A percentile compares a stretch with the other conserved stretches of the same genome.
Evolutionary conservation across 2,797 vertebrate genomes (phyloP).

Genomic region (Dryobates pubescens): DNA sequence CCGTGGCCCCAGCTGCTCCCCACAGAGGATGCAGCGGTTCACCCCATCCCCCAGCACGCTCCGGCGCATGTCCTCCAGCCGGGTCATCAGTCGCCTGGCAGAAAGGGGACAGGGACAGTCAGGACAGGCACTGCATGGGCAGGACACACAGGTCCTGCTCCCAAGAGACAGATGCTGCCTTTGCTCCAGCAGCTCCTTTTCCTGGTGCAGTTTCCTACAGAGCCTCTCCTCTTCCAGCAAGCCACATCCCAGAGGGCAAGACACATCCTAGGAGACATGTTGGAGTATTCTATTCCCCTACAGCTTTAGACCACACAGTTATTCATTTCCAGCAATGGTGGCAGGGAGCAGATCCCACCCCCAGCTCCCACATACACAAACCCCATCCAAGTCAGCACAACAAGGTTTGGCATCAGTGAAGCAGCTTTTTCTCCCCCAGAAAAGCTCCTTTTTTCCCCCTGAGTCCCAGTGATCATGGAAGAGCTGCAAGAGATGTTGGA

Average conservation of each 20-base stretch:
- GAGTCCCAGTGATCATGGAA: accelerated
- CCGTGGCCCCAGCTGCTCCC: slow-evolving; percentile 83
- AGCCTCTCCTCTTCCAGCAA: background rate
- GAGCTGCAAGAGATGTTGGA: background rate
- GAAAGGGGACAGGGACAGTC: background rate
- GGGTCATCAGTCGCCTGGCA: slow-evolving; percentile 88
- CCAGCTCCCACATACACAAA: background rate
- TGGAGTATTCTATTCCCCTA: accelerated
- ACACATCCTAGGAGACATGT: background rate
- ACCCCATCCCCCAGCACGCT: slow-evolving; percentile 89
- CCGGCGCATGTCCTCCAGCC: slow-evolving; percentile 88
- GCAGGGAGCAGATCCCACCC: accelerated
- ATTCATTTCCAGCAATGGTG: background rate
- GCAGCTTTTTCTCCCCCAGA: background rate
- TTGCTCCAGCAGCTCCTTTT: background rate
- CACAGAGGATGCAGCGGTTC: slow-evolving; percentile 90
- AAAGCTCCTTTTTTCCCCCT: background rate
- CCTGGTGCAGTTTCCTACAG: accelerated
- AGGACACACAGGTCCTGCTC: background rate
- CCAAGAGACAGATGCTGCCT: background rate
- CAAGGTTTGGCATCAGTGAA: accelerated
- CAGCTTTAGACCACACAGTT: accelerated
- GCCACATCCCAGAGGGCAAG: background rate
- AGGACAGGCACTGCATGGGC: accelerated
- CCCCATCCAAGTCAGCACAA: background rate